Base-by-base conservation (phyloP, 2,888 invertebrate species). In the Incurvaria masculella region DNA sequence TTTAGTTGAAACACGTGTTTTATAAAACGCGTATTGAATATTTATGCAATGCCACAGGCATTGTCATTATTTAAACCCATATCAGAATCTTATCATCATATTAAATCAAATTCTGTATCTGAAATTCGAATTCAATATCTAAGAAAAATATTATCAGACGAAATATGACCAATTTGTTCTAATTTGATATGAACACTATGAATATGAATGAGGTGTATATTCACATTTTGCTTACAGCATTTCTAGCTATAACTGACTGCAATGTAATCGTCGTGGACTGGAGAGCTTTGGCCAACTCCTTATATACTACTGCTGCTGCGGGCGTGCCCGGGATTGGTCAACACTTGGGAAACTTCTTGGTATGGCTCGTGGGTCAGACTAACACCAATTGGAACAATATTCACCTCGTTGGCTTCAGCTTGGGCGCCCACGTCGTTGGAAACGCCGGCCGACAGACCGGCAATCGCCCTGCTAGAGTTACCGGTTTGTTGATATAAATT, bases 341-440 rank as follows among this genome's bases (percentile, higher is more conserved):
- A 40, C 59, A 58, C 43, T 58, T 73, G 1, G 72, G 67, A 4
- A 61, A 65, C 53, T 72, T 72, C 56, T 44, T 75, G 3, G 54
- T 57, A 16, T 71, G 68, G 67, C 62, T 74, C 18, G 59, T 67
- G 48, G 61, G 59, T 44, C 66, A 54, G 1, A 61, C 59, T 4
- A 73, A 72, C 18, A 68, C 68, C 6, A 64, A 66, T 55, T 69
- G 67, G 65, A 63, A 65, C 51, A 65, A 65, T 21, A 58, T 74
- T 2, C 75, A 76, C 51, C 54, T 75, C 21, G 61, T 73, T 21
- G 75, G 75, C 20, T 67, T 66, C 62, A n/a, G n/a, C n/a, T n/a
- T n/a, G n/a, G n/a, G n/a, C n/a, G n/a, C n/a, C n/a, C n/a, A n/a
- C n/a, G n/a, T 72, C 6, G 69, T 69, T 1, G 74, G 72, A 2